Evolutionary conservation across 1,140 invertebrate species (phyloP).

Genomic region (Dreissena polymorpha): DNA sequence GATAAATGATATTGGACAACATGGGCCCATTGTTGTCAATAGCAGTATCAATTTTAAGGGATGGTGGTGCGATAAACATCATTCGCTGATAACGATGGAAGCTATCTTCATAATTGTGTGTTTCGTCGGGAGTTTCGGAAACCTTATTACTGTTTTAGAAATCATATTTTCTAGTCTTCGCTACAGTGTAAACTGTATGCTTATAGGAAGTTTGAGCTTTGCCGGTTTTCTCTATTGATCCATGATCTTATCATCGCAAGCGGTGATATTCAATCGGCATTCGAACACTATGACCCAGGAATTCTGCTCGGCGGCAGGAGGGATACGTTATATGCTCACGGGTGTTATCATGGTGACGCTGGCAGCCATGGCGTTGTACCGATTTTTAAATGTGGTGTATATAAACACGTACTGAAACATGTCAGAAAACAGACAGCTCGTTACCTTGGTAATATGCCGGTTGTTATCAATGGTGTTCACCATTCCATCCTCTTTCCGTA

Average conservation of each 20-base stretch:
- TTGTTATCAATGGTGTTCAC: conserved; percentile 65
- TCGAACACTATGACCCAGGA: conserved; percentile 51
- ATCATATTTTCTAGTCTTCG: conserved; percentile 69
- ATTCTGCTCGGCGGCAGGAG: conserved; percentile 66
- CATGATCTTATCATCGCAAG: conserved; percentile 69
- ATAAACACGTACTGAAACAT: conserved; percentile 64
- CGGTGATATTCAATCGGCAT: conserved; percentile 65
- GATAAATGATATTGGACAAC: too few relatives aligned
- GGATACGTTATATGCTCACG: conserved; percentile 69
- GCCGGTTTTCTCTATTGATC: conserved; percentile 70
- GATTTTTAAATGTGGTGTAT: conserved; percentile 71
- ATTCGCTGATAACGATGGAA: conserved; percentile 57
- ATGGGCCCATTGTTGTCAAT: too few relatives aligned
- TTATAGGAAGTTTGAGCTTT: conserved; percentile 73
- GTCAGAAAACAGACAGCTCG: conserved; percentile 58
- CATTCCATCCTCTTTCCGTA: conserved; percentile 62
- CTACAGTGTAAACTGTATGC: conserved; percentile 72
- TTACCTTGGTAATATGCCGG: conserved; percentile 67
- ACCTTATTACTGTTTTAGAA: conserved; percentile 73
- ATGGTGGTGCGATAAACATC: conserved; percentile 61
- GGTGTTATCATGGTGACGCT: conserved; percentile 72
- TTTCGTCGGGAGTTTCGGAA: conserved; percentile 67
- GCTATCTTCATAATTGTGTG: conserved; percentile 63
- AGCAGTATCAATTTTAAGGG: conserved; percentile 23
- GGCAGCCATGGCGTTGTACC: conserved; percentile 71